A percentile compares a stretch with the other conserved stretches of the same genome.
phyloP scores from a whole-genome alignment of 2,113 vertebrate genomes.

The Cepphus grylle region DNA sequence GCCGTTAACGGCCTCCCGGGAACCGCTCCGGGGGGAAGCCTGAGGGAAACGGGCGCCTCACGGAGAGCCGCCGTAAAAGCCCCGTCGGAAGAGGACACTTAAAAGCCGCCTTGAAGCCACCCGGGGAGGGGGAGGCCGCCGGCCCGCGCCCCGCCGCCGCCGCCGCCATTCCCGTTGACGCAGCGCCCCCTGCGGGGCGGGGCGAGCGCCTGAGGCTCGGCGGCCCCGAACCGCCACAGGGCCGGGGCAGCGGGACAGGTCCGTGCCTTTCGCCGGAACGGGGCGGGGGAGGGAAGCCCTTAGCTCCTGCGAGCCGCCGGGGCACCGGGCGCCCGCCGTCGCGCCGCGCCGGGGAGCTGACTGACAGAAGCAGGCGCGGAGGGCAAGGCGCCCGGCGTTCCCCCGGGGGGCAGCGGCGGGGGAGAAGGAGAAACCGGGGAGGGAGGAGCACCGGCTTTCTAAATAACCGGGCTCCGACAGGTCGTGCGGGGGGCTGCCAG shows the following conservation, averaged over 20 bases:
- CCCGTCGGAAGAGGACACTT: neutral
- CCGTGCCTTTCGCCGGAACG: neutral
- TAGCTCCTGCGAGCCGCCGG: neutral
- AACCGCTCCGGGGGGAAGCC: neutral
- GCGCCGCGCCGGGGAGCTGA: neutral
- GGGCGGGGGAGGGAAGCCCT: neutral
- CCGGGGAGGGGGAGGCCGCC: too few species aligned
- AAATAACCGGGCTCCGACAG: neutral
- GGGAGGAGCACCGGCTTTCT: neutral
- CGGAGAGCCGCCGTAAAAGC: too few species aligned
- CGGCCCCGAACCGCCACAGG: neutral
- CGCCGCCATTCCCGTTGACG: neutral
- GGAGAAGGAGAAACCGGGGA: neutral
- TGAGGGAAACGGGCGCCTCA: accelerated
- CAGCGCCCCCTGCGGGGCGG: constrained; percentile 49
- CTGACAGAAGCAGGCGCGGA: neutral
- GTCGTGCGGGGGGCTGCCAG: neutral
- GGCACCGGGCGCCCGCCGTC: neutral
- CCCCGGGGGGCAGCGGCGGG: neutral
- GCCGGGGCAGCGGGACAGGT: accelerated
- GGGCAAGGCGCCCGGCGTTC: neutral
- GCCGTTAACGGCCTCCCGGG: neutral
- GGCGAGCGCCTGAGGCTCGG: neutral
- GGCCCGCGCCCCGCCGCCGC: neutral
- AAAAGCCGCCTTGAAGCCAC: too few species aligned